Conservation (phyloP, 2,888 invertebrate species). For the Aphelenchoides bicaudatus region DNA sequence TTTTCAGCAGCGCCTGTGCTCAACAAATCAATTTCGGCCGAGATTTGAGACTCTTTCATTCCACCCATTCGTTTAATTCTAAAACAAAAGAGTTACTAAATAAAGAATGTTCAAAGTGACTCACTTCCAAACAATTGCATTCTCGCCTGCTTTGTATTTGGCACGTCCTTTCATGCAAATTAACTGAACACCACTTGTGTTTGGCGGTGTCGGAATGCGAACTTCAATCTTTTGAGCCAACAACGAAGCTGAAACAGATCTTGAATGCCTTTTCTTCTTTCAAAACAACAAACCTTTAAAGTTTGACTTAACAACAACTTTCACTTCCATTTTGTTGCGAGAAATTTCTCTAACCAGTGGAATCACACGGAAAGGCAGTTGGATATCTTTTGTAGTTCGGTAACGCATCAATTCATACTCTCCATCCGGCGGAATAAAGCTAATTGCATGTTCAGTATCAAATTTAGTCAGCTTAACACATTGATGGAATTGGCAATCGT, state of each 20-base stretch:
- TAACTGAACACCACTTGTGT: conserved; percentile 95
- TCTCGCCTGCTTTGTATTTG: conserved; percentile 98
- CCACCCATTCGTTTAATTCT: conserved; percentile 68
- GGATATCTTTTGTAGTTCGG: conserved; percentile 98
- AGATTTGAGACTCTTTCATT: conserved; percentile 99
- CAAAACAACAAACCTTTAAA: conserved; percentile 95
- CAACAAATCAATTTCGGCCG: conserved; percentile 95
- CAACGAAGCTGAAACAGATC: too few species aligned
- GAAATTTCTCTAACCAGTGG: conserved; percentile 96
- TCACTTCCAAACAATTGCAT: conserved; percentile 93
- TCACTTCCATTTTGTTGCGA: conserved; percentile 98
- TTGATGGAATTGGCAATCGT: conserved; percentile 99
- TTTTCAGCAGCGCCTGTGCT: conserved; percentile 80
- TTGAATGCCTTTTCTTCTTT: too few species aligned
- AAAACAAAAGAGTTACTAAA: conserved; percentile 26
- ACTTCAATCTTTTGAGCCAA: conserved; percentile 99
- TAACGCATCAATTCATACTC: conserved; percentile 99
- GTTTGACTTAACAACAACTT: conserved; percentile 96
- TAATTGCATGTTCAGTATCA: conserved; percentile 99
- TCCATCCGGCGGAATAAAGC: conserved; percentile 98
- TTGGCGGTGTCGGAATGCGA: conserved; percentile 88
- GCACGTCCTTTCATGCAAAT: conserved; percentile 97
- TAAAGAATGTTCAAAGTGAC: conserved; percentile 54
- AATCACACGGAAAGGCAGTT: conserved; percentile 96
- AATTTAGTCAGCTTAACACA: conserved; percentile 99